Evolutionary conservation across 2,113 vertebrate genomes (phyloP).

Genomic region (Cranoglanis bouderius): DNA sequence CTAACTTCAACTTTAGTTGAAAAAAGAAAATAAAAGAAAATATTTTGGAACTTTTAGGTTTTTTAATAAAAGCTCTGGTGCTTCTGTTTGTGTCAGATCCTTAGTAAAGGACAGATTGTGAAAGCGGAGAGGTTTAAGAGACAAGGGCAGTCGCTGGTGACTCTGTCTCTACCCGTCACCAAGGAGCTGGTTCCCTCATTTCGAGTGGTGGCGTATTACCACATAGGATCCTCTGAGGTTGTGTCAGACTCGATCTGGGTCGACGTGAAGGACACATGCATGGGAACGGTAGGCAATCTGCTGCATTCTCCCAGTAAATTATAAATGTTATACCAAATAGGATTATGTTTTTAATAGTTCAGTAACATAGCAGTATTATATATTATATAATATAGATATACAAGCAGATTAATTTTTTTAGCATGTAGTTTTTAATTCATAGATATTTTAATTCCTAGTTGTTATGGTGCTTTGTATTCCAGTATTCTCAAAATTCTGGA

Average conservation of each 20-base stretch:
- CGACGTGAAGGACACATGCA: slow-evolving; percentile 67
- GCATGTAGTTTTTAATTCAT: too few species aligned
- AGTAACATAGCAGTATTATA: too few species aligned
- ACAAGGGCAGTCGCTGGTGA: slow-evolving; percentile 61
- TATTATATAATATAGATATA: too few species aligned
- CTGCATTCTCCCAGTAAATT: background rate
- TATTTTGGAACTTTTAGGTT: background rate
- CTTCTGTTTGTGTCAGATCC: slow-evolving; percentile 50
- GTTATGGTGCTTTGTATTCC: too few species aligned
- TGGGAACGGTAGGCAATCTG: slow-evolving; percentile 60
- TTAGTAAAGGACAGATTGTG: slow-evolving; percentile 64
- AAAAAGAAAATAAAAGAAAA: too few species aligned
- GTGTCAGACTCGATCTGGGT: slow-evolving; percentile 72
- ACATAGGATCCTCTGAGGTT: slow-evolving; percentile 59
- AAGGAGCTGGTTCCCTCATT: slow-evolving; percentile 68
- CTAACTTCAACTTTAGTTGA: background rate
- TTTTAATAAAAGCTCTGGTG: background rate
- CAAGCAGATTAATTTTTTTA: too few species aligned
- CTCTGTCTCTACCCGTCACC: slow-evolving; percentile 45
- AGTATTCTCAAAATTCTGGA: too few species aligned
- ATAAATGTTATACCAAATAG: background rate
- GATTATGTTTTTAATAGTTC: too few species aligned
- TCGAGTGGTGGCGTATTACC: slow-evolving; percentile 68
- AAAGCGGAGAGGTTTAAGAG: slow-evolving; percentile 52
- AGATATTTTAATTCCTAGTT: too few species aligned